A percentile compares a stretch with the other conserved stretches of the same genome.
Evolutionary conservation across 2,113 vertebrate species (phyloP).

Genomic region (Pteronura brasiliensis): DNA sequence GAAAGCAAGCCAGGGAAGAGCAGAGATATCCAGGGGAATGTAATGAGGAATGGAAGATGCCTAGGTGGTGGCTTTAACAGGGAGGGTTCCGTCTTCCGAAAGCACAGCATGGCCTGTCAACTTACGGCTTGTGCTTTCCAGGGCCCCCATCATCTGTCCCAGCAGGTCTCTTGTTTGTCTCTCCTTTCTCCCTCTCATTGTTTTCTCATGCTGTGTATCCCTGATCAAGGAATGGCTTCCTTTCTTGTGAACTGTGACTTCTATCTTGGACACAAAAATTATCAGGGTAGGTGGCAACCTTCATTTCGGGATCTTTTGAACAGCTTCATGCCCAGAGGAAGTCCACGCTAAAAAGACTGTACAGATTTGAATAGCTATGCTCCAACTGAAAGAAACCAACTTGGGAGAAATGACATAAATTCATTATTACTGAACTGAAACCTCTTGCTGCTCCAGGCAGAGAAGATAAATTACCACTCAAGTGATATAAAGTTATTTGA

Average conservation of each 20-base stretch:
- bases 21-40: not conserved
- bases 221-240: conserved; percentile 4
- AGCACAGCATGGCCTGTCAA: not conserved
- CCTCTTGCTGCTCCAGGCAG: conserved; percentile 83
- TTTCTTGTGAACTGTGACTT: conserved; percentile 54
- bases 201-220: not conserved
- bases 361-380: conserved; percentile 71
- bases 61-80: not conserved
- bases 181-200: not conserved
- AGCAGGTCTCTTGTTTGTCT: not conserved
- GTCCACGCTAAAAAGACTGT: conserved; percentile 69
- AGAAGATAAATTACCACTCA: conserved; percentile 82
- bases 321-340: conserved; percentile 59
- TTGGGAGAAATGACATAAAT: conserved; percentile 79
- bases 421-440: conserved; percentile 80
- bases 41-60: not conserved
- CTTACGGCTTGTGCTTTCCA: not conserved
- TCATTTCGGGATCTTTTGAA: conserved; percentile 66
- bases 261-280: conserved; percentile 37
- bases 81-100: not conserved
- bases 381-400: conserved; percentile 78
- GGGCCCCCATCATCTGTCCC: not conserved
- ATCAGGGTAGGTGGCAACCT: conserved; percentile 52
- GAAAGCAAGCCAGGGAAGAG: not conserved
- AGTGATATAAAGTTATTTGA: conserved; percentile 82